These are phyloP conservation scores for Gymnorhina tibicen DNA, from an alignment of 2,113 vertebrate species.

Conservation along the genomic window DNA sequence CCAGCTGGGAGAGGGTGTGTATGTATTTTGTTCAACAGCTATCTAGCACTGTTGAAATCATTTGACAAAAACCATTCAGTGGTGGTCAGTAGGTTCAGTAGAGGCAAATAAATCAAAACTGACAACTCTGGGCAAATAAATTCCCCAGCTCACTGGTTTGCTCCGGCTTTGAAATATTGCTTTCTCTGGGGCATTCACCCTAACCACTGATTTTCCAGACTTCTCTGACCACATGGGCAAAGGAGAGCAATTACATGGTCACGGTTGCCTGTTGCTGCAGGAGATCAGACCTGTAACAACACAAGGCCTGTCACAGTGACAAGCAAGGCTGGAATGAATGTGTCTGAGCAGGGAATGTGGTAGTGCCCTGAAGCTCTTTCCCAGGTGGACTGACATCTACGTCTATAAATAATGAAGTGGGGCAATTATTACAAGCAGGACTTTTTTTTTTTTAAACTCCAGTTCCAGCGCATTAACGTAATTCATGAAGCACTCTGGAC, in stretches of 20 bases:
- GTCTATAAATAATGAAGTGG: neutral
- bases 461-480: neutral
- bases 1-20: neutral
- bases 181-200: neutral
- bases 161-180: neutral
- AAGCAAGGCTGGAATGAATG: neutral
- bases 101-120: conserved; percentile 6
- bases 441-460: neutral
- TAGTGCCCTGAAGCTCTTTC: neutral
- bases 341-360: neutral
- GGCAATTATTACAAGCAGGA: neutral
- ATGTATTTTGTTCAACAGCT: neutral
- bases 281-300: neutral
- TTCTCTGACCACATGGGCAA: neutral
- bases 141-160: neutral
- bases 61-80: neutral
- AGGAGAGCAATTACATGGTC: neutral
- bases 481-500: neutral
- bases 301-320: neutral
- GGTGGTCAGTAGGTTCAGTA: neutral
- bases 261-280: neutral
- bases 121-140: neutral
- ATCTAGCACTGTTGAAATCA: neutral
- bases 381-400: neutral
- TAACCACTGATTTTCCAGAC: neutral